Percentiles rank a stretch among this genome's conserved stretches.
Evolutionary conservation across 2,888 invertebrate species (phyloP).

Genomic region (Nudaria mundana): DNA sequence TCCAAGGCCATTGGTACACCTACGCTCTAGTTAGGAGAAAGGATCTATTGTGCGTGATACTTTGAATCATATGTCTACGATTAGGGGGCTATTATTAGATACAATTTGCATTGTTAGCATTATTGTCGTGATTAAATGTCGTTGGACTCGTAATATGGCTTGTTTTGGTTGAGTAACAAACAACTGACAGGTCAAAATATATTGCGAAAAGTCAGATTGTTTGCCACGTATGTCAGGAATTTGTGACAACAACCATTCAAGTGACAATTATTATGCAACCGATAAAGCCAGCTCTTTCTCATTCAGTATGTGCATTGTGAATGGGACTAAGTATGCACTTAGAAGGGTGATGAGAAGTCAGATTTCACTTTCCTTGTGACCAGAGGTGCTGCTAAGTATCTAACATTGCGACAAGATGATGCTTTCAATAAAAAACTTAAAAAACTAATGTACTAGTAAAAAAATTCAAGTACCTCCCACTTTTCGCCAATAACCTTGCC

Average conservation of each 20-base stretch:
- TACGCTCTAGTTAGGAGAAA: constrained; percentile 71
- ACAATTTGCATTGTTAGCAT: constrained; percentile 47
- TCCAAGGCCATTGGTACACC: constrained; percentile 63
- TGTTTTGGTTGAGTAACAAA: constrained; percentile 31
- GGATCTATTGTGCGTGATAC: constrained; percentile 65
- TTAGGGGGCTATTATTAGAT: constrained; percentile 49
- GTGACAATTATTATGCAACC: background rate
- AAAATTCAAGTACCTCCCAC: too few species aligned
- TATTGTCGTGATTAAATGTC: constrained; percentile 32
- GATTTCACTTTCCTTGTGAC: too few species aligned
- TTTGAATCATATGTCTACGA: constrained; percentile 48
- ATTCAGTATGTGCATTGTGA: too few species aligned
- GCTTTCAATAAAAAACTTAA: too few species aligned
- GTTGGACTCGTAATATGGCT: constrained; percentile 31
- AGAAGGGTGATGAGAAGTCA: too few species aligned
- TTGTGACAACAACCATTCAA: constrained; percentile 3
- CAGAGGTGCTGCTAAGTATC: too few species aligned
- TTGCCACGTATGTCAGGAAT: constrained; percentile 14
- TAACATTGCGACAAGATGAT: too few species aligned
- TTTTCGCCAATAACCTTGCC: too few species aligned
- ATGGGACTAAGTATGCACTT: too few species aligned
- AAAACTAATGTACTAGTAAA: too few species aligned
- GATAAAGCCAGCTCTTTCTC: too few species aligned
- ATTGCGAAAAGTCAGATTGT: constrained; percentile 22
- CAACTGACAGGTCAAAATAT: constrained; percentile 27